phyloP scores from a whole-genome alignment of 2,113 vertebrate species.

The Tetrao urogallus region DNA sequence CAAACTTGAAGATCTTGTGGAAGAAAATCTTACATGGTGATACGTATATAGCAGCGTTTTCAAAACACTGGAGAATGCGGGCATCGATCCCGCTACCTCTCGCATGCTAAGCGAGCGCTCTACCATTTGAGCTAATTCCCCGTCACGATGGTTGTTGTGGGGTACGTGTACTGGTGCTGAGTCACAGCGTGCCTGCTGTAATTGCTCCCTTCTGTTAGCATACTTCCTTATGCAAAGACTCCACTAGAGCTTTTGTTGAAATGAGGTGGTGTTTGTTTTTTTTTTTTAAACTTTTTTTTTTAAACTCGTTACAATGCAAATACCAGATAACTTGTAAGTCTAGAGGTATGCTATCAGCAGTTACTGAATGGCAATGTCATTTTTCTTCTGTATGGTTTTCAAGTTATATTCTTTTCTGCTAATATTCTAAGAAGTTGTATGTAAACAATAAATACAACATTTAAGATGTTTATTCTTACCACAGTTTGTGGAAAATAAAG shows the following conservation, averaged over 20 bases:
- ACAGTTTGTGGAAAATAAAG: background rate
- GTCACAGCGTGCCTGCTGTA: rapidly evolving
- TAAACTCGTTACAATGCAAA: background rate
- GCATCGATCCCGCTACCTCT: slow-evolving; percentile 82
- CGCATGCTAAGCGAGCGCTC: slow-evolving; percentile 80
- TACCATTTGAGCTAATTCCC: slow-evolving; percentile 84
- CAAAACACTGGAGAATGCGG: slow-evolving; percentile 75
- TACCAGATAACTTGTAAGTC: background rate
- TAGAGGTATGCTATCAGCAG: background rate
- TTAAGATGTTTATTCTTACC: background rate
- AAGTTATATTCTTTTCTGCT: background rate
- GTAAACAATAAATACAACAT: background rate
- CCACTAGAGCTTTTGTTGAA: background rate
- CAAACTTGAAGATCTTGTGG: rapidly evolving
- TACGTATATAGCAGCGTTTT: rapidly evolving
- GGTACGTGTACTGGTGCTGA: rapidly evolving
- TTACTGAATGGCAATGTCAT: background rate
- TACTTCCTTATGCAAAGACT: background rate
- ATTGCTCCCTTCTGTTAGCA: rapidly evolving
- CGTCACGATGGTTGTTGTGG: rapidly evolving
- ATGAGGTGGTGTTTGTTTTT: background rate
- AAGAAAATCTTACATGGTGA: rapidly evolving
- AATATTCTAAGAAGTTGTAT: background rate
- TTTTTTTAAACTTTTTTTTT: background rate
- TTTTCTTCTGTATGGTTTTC: background rate